These are phyloP conservation scores for Syngnathus typhle DNA, from an alignment of 2,113 vertebrate species.

Conservation along the genomic window DNA sequence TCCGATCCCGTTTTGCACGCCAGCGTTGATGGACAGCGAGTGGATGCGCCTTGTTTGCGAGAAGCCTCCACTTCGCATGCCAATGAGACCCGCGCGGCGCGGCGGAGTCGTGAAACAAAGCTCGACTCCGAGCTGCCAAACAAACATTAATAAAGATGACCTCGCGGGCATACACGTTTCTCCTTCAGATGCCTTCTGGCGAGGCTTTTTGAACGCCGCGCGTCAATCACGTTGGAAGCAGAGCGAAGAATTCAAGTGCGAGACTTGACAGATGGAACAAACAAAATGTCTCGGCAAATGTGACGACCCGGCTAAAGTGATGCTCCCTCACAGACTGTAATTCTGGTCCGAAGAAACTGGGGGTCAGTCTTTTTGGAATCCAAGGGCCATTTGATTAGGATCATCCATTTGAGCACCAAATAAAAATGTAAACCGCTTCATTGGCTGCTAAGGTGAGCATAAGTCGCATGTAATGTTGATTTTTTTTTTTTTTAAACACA, in stretches of 20 bases:
- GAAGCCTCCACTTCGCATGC: neutral
- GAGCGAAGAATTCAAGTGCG: neutral
- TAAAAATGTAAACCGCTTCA: neutral
- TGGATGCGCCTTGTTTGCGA: neutral
- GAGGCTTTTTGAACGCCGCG: neutral
- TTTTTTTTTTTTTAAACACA: neutral
- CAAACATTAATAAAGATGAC: neutral
- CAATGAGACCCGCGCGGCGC: neutral
- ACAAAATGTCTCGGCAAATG: neutral
- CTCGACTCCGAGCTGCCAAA: neutral
- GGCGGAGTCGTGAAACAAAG: neutral
- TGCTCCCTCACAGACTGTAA: neutral
- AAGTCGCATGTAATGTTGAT: neutral
- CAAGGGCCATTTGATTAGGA: neutral
- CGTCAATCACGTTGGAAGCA: neutral
- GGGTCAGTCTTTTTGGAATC: neutral
- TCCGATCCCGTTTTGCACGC: no score
- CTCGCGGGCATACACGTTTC: neutral
- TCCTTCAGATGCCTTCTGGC: neutral
- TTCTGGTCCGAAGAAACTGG: neutral
- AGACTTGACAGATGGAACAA: neutral
- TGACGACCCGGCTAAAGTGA: neutral
- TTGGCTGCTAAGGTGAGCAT: neutral
- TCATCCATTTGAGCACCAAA: neutral
- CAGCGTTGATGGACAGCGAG: neutral